Conservation (phyloP, 2,113 vertebrate genomes). For the Corythoichthys haematopterus region DNA sequence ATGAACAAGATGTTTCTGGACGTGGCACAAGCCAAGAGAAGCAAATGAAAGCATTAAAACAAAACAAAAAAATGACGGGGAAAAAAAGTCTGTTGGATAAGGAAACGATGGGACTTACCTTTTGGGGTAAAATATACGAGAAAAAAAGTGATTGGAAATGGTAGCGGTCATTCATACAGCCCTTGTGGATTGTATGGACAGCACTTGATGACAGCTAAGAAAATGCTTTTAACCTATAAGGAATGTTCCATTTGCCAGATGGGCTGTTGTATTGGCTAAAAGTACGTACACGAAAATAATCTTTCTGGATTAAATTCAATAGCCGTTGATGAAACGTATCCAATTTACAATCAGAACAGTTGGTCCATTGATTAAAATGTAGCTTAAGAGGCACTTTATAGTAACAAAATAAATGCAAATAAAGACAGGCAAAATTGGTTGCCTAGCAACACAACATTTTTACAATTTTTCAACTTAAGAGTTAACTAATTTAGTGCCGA, state of each 20-base stretch:
- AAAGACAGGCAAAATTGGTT: not conserved
- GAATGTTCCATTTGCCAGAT: not conserved
- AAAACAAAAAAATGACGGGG: slow-evolving; percentile 17
- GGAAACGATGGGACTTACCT: slow-evolving; percentile 60
- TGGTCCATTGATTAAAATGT: not conserved
- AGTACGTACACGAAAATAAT: not conserved
- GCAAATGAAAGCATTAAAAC: not conserved
- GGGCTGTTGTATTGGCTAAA: not conserved
- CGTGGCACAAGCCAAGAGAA: slow-evolving; percentile 54
- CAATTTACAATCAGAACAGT: too few species aligned
- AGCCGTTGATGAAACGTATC: too few species aligned
- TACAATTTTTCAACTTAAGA: too few species aligned
- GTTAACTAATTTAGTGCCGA: too few species aligned
- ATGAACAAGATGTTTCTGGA: slow-evolving; percentile 73
- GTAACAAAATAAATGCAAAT: not conserved
- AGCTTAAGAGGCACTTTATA: not conserved
- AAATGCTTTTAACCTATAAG: not conserved
- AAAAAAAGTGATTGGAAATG: not conserved
- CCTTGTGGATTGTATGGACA: slow-evolving; percentile 52
- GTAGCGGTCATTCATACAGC: slow-evolving; percentile 46
- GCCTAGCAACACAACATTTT: too few species aligned
- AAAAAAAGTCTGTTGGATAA: slow-evolving; percentile 19
- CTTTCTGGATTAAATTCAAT: not conserved
- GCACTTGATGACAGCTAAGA: not conserved
- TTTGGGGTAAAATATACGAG: slow-evolving; percentile 3